phyloP scores from a whole-genome alignment of 2,797 vertebrate species.

The Denticeps clupeoides region DNA sequence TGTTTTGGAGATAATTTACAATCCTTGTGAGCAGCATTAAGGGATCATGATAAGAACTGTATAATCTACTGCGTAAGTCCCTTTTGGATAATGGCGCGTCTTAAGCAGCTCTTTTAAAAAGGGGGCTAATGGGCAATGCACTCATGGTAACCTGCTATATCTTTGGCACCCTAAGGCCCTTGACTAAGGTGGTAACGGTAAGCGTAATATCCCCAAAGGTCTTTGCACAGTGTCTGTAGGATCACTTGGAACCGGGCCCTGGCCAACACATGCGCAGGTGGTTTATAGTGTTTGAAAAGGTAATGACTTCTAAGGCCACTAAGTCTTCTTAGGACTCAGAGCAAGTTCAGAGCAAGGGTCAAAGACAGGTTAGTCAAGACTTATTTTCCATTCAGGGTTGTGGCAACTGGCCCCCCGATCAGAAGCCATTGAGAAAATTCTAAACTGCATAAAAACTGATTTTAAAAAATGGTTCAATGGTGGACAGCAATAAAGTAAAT shows the following conservation, averaged over 20 bases:
- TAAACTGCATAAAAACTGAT: no score
- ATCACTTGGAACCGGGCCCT: no score
- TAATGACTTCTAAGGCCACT: conserved; percentile 22
- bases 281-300: conserved; percentile 2
- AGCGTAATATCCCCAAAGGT: no score
- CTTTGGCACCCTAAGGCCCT: not conserved
- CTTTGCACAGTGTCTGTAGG: no score
- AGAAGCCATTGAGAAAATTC: no score
- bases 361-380: conserved; percentile 4
- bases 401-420: no score
- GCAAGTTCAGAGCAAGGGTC: conserved; percentile 11
- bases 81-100: not conserved
- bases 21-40: not conserved
- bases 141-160: not conserved
- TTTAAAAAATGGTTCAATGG: no score
- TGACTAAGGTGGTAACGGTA: not conserved
- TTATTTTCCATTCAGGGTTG: no score
- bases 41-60: conserved; percentile 1
- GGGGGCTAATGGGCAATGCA: not conserved
- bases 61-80: not conserved
- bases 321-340: conserved; percentile 17
- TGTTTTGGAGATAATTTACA: no score
- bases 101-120: not conserved
- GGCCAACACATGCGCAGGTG: conserved; percentile 13
- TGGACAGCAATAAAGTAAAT: no score